A percentile compares a stretch with the other conserved stretches of the same genome.
Conservation (phyloP, 2,797 vertebrate species). For the Clamator glandarius region DNA sequence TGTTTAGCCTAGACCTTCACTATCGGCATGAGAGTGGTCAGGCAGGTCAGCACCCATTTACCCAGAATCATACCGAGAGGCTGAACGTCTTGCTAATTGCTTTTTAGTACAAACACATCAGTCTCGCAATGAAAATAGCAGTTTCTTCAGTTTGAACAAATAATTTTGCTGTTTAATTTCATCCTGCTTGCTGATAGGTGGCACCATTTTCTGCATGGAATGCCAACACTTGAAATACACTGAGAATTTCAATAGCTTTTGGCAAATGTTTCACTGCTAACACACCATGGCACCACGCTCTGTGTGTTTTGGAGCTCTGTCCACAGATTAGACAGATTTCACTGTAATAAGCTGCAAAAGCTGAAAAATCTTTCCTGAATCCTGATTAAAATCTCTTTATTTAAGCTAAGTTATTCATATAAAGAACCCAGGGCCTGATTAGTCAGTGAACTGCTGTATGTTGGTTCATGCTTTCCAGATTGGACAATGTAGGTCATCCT, state of each 20-base stretch:
- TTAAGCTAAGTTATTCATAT: background rate
- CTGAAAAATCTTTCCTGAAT: background rate
- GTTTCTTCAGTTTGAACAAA: background rate
- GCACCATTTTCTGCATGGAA: conserved; percentile 36
- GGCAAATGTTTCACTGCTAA: background rate
- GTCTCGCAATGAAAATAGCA: background rate
- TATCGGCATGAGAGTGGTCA: background rate
- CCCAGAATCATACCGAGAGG: background rate
- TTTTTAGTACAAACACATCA: background rate
- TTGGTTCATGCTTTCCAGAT: background rate
- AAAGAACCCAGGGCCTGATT: background rate
- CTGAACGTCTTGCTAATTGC: background rate
- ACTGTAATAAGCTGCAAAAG: background rate
- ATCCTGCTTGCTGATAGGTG: conserved; percentile 26
- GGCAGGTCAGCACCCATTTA: background rate
- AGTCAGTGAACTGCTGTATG: background rate
- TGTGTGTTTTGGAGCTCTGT: conserved; percentile 21
- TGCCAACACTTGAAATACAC: background rate
- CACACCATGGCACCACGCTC: background rate
- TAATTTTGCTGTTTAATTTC: background rate
- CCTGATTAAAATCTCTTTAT: background rate
- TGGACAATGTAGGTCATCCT: background rate
- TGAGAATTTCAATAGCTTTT: background rate
- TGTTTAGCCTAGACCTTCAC: background rate
- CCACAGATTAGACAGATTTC: conserved; percentile 15